phyloP scores from a whole-genome alignment of 2,888 invertebrate genomes.

The Dynastes maya region DNA sequence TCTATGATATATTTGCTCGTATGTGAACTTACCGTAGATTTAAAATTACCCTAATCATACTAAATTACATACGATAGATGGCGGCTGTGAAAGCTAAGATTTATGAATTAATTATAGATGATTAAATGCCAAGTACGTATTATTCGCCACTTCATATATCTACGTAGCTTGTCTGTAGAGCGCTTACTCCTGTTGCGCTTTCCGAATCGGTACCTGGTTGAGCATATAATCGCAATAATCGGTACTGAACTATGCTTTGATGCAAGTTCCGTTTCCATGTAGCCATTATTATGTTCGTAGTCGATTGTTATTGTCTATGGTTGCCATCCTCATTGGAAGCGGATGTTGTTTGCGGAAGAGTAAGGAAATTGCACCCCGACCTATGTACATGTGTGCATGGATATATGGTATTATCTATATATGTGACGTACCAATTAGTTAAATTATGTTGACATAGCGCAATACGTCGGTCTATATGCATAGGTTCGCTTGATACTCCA shows the following conservation, averaged over 20 bases:
- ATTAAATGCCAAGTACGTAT: constrained; percentile 1
- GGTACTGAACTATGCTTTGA: neutral
- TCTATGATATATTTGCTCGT: no score
- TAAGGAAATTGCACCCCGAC: constrained; percentile 14
- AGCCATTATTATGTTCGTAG: neutral
- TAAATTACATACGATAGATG: neutral
- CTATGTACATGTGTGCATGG: no score
- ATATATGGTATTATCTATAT: no score
- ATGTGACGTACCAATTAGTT: constrained; percentile 14
- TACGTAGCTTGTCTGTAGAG: neutral
- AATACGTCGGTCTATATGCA: neutral
- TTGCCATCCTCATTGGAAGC: constrained; percentile 6
- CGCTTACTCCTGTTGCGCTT: neutral
- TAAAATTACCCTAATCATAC: no score
- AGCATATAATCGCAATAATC: neutral
- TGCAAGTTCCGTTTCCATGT: neutral
- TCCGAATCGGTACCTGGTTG: neutral
- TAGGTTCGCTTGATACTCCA: neutral
- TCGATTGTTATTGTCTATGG: constrained; percentile 8
- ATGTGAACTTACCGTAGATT: no score
- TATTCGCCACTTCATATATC: constrained; percentile 2
- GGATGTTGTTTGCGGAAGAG: constrained; percentile 38
- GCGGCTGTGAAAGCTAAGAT: neutral
- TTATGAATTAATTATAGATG: constrained; percentile 9
- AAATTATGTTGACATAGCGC: constrained; percentile 20